A percentile compares a stretch with the other conserved stretches of the same genome.
Evolutionary conservation across 2,888 invertebrate genomes (phyloP).

Genomic region (Eulithis prunata): DNA sequence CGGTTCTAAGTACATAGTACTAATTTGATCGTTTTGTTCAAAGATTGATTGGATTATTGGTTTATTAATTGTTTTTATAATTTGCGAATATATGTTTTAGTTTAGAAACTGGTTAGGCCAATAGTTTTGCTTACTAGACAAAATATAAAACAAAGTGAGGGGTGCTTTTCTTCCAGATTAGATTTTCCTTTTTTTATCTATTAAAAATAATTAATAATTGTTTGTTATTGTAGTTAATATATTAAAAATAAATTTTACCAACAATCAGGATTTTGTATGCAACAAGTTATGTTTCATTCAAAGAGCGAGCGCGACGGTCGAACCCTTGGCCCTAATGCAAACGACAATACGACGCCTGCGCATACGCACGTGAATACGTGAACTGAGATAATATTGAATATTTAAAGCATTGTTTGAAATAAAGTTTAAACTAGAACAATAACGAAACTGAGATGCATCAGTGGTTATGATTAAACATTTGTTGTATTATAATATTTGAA

Average conservation of each 20-base stretch:
- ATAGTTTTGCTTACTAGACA: no score
- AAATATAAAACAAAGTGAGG: no score
- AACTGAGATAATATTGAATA: not conserved
- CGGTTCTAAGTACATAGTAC: constrained; percentile 21
- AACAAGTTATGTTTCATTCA: constrained; percentile 16
- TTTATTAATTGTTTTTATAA: constrained; percentile 12
- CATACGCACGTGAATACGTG: constrained; percentile 9
- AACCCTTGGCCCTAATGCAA: constrained; percentile 66
- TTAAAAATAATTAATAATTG: no score
- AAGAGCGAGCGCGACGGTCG: constrained; percentile 39
- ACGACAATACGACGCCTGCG: constrained; percentile 50
- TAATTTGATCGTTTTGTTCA: constrained; percentile 23
- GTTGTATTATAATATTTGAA: no score
- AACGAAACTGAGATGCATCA: no score
- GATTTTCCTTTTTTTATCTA: no score
- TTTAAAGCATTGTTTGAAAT: no score
- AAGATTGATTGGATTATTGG: constrained; percentile 1
- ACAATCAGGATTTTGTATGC: constrained; percentile 16
- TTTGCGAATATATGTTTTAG: not conserved
- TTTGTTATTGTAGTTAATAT: no score
- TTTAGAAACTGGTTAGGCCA: no score
- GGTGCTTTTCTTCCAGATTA: no score
- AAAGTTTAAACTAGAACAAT: no score
- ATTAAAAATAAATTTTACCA: constrained; percentile 3
- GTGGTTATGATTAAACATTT: no score